Evolutionary conservation across 2,113 vertebrate genomes (phyloP).

Genomic region (Triplophysa dalaica): DNA sequence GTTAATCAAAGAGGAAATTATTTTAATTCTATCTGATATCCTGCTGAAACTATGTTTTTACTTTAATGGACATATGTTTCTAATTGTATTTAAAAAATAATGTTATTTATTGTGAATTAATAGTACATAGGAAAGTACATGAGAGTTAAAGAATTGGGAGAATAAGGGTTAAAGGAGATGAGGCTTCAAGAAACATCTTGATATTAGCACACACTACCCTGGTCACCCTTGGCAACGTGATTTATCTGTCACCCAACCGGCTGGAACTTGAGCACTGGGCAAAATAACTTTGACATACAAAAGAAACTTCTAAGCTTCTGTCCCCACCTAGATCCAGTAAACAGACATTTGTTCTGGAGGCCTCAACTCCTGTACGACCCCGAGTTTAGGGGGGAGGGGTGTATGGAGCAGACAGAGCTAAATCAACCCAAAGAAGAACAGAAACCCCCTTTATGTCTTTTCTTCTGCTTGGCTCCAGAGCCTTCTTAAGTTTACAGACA

Average conservation of each 20-base stretch:
- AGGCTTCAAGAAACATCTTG: slow-evolving; percentile 40
- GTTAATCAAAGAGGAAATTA: slow-evolving; percentile 56
- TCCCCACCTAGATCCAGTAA: slow-evolving; percentile 55
- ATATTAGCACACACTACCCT: slow-evolving; percentile 37
- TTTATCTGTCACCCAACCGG: slow-evolving; percentile 54
- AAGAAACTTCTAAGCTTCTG: slow-evolving; percentile 30
- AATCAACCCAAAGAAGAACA: slow-evolving; percentile 64
- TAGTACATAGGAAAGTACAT: not conserved
- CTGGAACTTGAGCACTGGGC: slow-evolving; percentile 25
- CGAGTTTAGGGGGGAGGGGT: slow-evolving; percentile 46
- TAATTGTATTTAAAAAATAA: no score
- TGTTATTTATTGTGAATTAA: no score
- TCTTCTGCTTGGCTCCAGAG: slow-evolving; percentile 55
- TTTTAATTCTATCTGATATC: slow-evolving; percentile 19
- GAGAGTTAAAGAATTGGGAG: not conserved
- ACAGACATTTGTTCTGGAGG: slow-evolving; percentile 67
- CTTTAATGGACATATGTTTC: no score
- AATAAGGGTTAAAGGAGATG: not conserved
- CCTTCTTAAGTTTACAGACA: slow-evolving; percentile 60
- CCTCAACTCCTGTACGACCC: slow-evolving; percentile 50
- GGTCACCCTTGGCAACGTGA: slow-evolving; percentile 69
- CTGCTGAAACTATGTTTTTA: not conserved
- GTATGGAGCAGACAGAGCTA: slow-evolving; percentile 59
- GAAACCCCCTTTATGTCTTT: slow-evolving; percentile 52
- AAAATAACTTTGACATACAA: slow-evolving; percentile 46